Evolutionary conservation across 2,113 vertebrate species (phyloP).

Genomic region (Oreocharis arfaki): DNA sequence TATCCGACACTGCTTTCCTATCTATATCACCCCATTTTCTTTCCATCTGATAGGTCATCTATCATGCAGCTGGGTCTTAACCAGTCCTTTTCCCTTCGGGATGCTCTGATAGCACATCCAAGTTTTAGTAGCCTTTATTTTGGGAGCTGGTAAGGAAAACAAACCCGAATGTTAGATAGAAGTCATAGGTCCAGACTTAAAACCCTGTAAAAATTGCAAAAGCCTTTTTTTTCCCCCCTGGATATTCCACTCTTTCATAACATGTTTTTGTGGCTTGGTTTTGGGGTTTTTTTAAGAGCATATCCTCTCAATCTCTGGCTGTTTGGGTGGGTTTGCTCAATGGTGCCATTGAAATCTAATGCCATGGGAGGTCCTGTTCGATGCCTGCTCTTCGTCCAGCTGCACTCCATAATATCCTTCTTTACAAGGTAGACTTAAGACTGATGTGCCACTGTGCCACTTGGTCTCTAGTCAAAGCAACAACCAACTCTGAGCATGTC

Average conservation of each 20-base stretch:
- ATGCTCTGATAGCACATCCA: neutral
- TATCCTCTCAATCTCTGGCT: neutral
- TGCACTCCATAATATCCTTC: neutral
- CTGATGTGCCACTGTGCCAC: no score
- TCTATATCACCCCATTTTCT: neutral
- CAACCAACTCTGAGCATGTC: neutral
- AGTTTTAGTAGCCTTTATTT: neutral
- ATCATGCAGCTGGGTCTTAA: neutral
- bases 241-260: neutral
- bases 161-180: neutral
- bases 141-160: neutral
- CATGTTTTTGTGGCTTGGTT: neutral
- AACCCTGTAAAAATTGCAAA: neutral
- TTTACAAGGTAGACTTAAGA: neutral
- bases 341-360: neutral
- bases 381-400: neutral
- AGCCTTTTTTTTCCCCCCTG: neutral
- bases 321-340: neutral
- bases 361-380: neutral
- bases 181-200: neutral
- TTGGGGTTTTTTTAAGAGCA: neutral
- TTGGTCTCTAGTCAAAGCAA: neutral
- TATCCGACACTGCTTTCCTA: neutral
- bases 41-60: neutral
- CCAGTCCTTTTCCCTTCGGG: neutral